Percentiles rank a stretch among this genome's conserved stretches.
phyloP scores from a whole-genome alignment of 2,113 vertebrate genomes.

The Xenopus borealis region DNA sequence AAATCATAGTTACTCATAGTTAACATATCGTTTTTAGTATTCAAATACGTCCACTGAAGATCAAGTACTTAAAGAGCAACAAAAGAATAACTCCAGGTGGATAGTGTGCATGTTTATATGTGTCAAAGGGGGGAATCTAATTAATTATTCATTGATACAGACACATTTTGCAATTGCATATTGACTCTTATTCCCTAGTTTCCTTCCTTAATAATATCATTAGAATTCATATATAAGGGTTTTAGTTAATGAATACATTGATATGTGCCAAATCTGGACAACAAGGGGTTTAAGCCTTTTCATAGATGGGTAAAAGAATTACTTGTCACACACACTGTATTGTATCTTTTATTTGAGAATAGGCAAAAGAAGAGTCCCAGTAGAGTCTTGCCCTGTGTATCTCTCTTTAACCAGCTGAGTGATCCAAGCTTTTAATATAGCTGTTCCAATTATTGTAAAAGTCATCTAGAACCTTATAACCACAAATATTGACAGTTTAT shows the following conservation, averaged over 20 bases:
- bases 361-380: slow-evolving; percentile 69
- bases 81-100: no score
- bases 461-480: slow-evolving; percentile 97
- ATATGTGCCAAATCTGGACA: not conserved
- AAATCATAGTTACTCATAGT: no score
- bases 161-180: no score
- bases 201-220: not conserved
- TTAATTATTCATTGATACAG: no score
- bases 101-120: no score
- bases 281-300: not conserved
- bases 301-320: slow-evolving; percentile 41
- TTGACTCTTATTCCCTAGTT: not conserved
- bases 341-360: slow-evolving; percentile 74
- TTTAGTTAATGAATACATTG: not conserved
- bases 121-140: no score
- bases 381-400: slow-evolving; percentile 67
- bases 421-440: slow-evolving; percentile 98
- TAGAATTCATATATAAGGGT: not conserved
- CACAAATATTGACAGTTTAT: slow-evolving; percentile 99
- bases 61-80: no score
- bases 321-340: slow-evolving; percentile 64
- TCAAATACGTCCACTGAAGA: no score
- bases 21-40: no score
- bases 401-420: slow-evolving; percentile 94
- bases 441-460: slow-evolving; percentile 99